Evolutionary conservation across 2,113 vertebrate species (phyloP).

Genomic region (Tachysurus fulvidraco): DNA sequence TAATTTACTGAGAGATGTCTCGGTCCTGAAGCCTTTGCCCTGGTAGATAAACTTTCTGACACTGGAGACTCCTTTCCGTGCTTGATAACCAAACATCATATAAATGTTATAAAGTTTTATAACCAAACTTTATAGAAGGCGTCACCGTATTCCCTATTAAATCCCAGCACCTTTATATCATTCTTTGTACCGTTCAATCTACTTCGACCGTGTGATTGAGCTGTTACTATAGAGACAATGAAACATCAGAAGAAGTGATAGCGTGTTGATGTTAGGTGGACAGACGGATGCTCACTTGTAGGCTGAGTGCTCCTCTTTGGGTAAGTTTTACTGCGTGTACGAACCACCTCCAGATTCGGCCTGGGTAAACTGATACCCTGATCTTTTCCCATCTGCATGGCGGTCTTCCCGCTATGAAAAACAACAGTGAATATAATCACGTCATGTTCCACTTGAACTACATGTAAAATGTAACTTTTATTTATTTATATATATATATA

Average conservation of each 20-base stretch:
- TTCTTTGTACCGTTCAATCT: background rate
- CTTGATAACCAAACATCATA: background rate
- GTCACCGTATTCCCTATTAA: background rate
- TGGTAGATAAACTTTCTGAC: background rate
- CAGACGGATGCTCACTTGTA: conserved; percentile 65
- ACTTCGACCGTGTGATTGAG: background rate
- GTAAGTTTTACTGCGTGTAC: conserved; percentile 86
- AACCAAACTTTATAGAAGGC: background rate
- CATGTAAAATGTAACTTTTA: too few relatives aligned
- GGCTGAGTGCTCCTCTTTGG: conserved; percentile 76
- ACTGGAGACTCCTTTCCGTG: background rate
- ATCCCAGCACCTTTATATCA: background rate
- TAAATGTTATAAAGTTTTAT: too few relatives aligned
- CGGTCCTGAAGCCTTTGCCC: background rate
- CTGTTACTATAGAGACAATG: background rate
- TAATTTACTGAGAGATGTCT: background rate
- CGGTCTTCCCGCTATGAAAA: conserved; percentile 75
- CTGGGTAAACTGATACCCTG: conserved; percentile 77
- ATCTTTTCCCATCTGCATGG: conserved; percentile 80
- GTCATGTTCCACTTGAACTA: background rate
- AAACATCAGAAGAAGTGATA: background rate
- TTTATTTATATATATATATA: background rate
- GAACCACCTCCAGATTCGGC: conserved; percentile 77
- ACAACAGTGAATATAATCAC: background rate
- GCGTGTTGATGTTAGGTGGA: background rate